These are phyloP conservation scores for Buphagus erythrorhynchus DNA, from an alignment of 2,797 vertebrate species.

Conservation along the genomic window DNA sequence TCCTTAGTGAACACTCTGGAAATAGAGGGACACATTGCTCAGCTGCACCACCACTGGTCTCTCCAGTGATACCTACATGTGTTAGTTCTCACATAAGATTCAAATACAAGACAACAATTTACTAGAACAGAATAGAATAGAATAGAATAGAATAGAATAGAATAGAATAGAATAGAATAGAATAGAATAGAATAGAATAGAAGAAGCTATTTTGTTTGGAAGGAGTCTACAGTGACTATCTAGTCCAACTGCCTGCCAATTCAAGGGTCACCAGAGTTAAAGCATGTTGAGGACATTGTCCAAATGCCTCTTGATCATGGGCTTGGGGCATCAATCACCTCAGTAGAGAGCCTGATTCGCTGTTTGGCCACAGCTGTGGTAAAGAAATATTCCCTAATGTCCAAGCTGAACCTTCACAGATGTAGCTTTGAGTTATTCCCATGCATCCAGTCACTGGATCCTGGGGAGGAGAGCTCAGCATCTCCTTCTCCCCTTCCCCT, in stretches of 20 bases:
- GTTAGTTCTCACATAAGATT: background rate
- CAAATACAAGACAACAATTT: background rate
- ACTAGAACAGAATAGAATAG: background rate
- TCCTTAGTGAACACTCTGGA: background rate
- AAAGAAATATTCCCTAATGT: background rate
- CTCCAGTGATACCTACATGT: background rate
- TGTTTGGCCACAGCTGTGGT: rapidly evolving
- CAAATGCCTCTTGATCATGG: background rate
- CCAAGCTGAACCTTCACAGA: background rate
- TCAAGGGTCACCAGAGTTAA: background rate
- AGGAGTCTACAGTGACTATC: rapidly evolving
- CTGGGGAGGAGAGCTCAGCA: background rate
- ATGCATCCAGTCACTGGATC: background rate
- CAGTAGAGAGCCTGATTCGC: background rate
- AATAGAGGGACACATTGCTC: background rate
- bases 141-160: background rate
- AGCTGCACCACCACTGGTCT: background rate
- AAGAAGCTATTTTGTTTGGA: background rate
- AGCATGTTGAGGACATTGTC: background rate
- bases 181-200: background rate
- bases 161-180: background rate
- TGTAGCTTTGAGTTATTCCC: background rate
- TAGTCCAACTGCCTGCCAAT: background rate
- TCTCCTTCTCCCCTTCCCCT: background rate
- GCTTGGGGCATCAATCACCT: rapidly evolving